These are phyloP conservation scores for Drosophila mettleri DNA, from an alignment of 2,888 invertebrate species.

Conservation along the genomic window DNA sequence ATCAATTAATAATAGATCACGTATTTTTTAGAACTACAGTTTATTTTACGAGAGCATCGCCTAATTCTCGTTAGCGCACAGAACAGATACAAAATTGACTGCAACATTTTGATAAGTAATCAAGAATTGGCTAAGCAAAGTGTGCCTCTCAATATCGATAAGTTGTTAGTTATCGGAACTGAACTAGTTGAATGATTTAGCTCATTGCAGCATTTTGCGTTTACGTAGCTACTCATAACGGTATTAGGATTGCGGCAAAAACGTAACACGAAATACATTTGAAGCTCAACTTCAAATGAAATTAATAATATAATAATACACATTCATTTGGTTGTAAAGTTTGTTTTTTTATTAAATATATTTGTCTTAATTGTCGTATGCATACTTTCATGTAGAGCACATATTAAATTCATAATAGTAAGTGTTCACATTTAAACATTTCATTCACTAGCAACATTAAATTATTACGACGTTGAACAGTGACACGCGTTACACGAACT, in stretches of 20 bases:
- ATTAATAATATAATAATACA: background rate
- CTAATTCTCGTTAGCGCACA: background rate
- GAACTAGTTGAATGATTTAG: constrained; percentile 3
- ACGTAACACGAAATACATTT: background rate
- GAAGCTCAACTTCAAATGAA: background rate
- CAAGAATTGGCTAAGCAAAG: background rate
- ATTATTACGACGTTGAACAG: constrained; percentile 46
- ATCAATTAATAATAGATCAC: background rate
- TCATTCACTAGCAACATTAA: constrained; percentile 35
- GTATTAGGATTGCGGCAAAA: background rate
- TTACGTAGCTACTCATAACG: background rate
- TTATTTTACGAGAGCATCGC: background rate
- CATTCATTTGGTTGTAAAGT: constrained; percentile 35
- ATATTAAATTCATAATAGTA: constrained; percentile 57
- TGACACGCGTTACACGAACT: constrained; percentile 41
- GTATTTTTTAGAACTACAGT: background rate
- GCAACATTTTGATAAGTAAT: constrained; percentile 17
- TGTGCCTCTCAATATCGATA: constrained; percentile 24
- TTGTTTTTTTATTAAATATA: constrained; percentile 52
- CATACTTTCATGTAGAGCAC: constrained; percentile 50
- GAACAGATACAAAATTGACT: background rate
- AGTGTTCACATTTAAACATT: constrained; percentile 49
- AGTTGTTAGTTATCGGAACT: background rate
- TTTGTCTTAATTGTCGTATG: constrained; percentile 53
- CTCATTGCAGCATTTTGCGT: constrained; percentile 4